Evolutionary conservation across 2,888 invertebrate species (phyloP).

Genomic region (Agrochola litura): DNA sequence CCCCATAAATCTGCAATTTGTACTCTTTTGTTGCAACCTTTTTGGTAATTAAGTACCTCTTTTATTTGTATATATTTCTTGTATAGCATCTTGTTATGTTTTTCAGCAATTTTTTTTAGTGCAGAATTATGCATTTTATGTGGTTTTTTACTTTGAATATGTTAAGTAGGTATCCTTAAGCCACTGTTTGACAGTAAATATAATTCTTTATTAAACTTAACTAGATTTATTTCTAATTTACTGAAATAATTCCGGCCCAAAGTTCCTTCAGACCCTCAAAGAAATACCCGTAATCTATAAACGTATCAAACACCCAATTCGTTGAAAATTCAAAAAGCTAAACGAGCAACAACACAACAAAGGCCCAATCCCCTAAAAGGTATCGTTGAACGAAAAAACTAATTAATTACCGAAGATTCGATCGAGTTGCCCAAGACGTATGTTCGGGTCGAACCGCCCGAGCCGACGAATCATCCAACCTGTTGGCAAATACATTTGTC

Average conservation of each 20-base stretch:
- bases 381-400: slow-evolving; percentile 66
- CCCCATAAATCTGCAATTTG: slow-evolving; percentile 42
- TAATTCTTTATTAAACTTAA: neutral
- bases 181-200: neutral
- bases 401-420: slow-evolving; percentile 77
- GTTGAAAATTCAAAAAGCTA: slow-evolving; percentile 54
- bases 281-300: slow-evolving; percentile 42
- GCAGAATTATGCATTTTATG: neutral
- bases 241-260: neutral
- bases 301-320: slow-evolving; percentile 61
- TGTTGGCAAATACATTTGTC: slow-evolving; percentile 69
- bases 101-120: neutral
- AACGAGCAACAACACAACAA: slow-evolving; percentile 55
- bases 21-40: slow-evolving; percentile 38
- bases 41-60: slow-evolving; percentile 17
- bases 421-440: slow-evolving; percentile 68
- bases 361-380: slow-evolving; percentile 58
- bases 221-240: slow-evolving; percentile 3
- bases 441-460: slow-evolving; percentile 47
- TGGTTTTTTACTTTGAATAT: neutral
- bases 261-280: neutral
- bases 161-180: neutral
- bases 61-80: slow-evolving; percentile 27
- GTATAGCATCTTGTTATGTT: neutral
- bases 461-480: slow-evolving; percentile 74